Percentiles rank a stretch among this genome's conserved stretches.
These are phyloP conservation scores for Megaceryle torquata DNA, from an alignment of 2,113 vertebrate species.

Conservation along the genomic window DNA sequence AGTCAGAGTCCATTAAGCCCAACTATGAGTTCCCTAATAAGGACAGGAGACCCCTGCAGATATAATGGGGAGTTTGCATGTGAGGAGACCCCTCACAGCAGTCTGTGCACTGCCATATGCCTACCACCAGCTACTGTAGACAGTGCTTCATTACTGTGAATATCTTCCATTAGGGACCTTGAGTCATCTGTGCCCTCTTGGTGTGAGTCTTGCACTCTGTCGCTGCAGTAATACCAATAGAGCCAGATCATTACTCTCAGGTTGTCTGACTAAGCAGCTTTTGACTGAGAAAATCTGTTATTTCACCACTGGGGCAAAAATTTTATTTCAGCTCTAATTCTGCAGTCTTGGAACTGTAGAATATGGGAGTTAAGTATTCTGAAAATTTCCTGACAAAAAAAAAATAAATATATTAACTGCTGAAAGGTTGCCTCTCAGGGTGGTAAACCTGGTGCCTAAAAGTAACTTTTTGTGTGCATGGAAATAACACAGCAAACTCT, in stretches of 20 bases:
- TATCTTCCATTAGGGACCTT: not conserved
- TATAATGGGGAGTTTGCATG: not conserved
- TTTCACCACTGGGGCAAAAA: not conserved
- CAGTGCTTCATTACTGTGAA: not conserved
- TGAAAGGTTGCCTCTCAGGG: not conserved
- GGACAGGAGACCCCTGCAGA: not conserved
- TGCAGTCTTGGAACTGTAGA: not conserved
- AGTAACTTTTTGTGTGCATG: not conserved
- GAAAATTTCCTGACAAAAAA: not conserved
- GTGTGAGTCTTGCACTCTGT: not conserved
- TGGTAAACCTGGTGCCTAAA: not conserved
- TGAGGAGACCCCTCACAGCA: not conserved
- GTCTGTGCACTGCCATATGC: not conserved
- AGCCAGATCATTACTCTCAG: not conserved
- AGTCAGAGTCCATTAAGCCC: conserved; percentile 31
- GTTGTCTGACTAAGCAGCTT: not conserved
- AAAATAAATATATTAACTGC: not conserved
- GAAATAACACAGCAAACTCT: not conserved
- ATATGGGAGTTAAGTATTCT: not conserved
- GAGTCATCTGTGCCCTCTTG: not conserved
- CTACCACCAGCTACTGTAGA: not conserved
- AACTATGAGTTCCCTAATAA: not conserved
- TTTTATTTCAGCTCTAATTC: not conserved
- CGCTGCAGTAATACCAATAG: not conserved
- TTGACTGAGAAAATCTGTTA: not conserved